Base-by-base conservation (phyloP, 2,113 vertebrate species). In the Pachypanchax playfairii region DNA sequence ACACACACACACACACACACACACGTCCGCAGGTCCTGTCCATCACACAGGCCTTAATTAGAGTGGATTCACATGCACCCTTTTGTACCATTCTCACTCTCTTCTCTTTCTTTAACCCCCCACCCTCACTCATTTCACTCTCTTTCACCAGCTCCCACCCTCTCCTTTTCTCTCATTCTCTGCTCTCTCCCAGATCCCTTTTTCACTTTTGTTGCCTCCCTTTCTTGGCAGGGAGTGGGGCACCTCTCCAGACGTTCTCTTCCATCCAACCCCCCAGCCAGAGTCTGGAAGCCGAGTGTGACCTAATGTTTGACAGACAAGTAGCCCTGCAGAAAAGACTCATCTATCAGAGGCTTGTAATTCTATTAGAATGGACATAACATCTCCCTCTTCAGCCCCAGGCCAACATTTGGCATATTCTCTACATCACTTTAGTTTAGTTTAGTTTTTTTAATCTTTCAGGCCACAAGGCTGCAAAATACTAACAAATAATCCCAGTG, bases 251-350 rank as follows among this genome's bases (percentile, higher is more conserved):
- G 80, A 77, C 69, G 18, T 79, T 71, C 68, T 79, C 59, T 70
- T 77, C 74, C 74, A 26, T 49, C 6, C 14, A 59, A 43, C 62
- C 24, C 60, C 35, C 13, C 49, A 42, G 24, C n/a, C 43, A 12
- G 4, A 35, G 66, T 82, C 81, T 85, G 65, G 80, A 80, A 81
- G 81, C 73, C 70, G 87, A 89, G 87, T 91, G 88, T 91, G 89
- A 91, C 87, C 89, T 89, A 91, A 89, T 90, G 88, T 90, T 90
- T 91, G 89, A 91, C 89, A 90, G 88, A 91, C 89, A 89, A 90
- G 85, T 86, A 85, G 86, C 86, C 83, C 63, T 29, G 51, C 82
- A 89, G 88, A 89, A 90, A 88, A 48, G 81, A 67, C 81, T 84
- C 81, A 82, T 80, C 89, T 89, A 85, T 88, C 88, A 87, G 83